Evolutionary conservation across 2,888 invertebrate genomes (phyloP), one percentile per base, ranked within the genome.

Genomic region (Ferdinandea cuprea): DNA sequence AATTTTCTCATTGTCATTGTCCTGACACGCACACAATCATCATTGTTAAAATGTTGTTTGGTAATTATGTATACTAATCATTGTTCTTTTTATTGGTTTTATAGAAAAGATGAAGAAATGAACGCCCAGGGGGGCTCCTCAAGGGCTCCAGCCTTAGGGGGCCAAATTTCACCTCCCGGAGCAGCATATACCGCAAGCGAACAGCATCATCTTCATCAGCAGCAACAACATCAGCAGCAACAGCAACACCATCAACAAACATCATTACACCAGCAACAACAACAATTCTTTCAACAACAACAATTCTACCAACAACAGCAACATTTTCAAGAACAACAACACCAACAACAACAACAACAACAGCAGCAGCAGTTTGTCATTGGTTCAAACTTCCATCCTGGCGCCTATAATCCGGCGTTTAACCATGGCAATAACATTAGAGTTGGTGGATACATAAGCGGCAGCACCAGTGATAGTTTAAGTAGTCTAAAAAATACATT

Each of bases 81-180:
- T 40, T 25, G 9, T 56, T 44, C 8, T 30, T 42, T n/a, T n/a
- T n/a, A n/a, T n/a, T 25, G 15, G 46, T 72, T 30, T 87, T 89
- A 4, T 85, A 91, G 91, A 89, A 90, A 90, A 89, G 89, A 89
- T 91, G 89, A 89, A 89, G 91, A 90, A 90, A 91, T 91, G 91
- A 91, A 90, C 88, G 89, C 89, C 89, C 91, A 90, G 89, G 89
- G 89, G 88, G 91, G 91, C 91, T 91, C 91, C 90, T 90, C 90
- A 89, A 90, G 90, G 90, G 91, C 91, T 89, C 90, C 91, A 91
- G 90, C 91, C 91, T 91, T 90, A 90, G 91, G 91, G 91, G 90
- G 91, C 91, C 91, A 90, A 88, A 89, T 90, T 87, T 90, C 91
- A 89, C 91, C 90, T 89, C 89, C 89, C 87, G 90, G 90, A 88